Base-by-base conservation (phyloP, 2,888 invertebrate species). In the Lepidocyrtoides sp. region DNA sequence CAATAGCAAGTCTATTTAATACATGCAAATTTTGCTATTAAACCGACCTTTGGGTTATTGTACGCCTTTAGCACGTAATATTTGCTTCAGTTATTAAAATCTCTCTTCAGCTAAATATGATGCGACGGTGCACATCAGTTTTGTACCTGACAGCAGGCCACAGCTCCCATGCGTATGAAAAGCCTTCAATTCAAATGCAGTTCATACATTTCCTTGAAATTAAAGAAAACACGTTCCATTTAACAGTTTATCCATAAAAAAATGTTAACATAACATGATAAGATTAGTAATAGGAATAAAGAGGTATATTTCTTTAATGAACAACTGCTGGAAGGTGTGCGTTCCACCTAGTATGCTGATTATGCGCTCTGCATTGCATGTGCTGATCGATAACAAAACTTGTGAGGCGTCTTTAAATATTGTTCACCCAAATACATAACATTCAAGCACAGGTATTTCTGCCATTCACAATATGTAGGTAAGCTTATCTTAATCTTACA, bases 141-240 rank as follows among this genome's bases (percentile, higher is more conserved):
- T 17, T 36, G 36, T 36, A 36, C 36, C 36, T 36, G 3, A 36
- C 2, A 36, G 36, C 36, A 4, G n/a, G 2, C 14, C 54, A 54
- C n/a, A 2, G 12, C 48, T 48, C 14, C 23, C 60, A 10, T 60
- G 23, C 63, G 23, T 60, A 69, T 2, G 60, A 69, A 69, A 26
- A 29, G 29, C 63, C 69, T 69, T 69, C 69, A 17, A 23, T 63
- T 32, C 32, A 36, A 17, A 32, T 66, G 14, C 36, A 36, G 36
- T 69, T 36, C 1, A 36, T 29, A 36, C 69, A 32, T 69, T 69
- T 36, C 36, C 36, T 69, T 69, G 36, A 36, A 51, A 23, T 79
- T 79, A 79, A 57, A 79, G 12, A 79, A n/a, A 51, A 29, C 77
- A 77, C 17, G 79, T 57, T 54, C 17, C 54, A 54, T 79, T 79